Base-by-base conservation (phyloP, 37 sponge, comb jelly and placozoan species). In the Spongilla lacustris region DNA sequence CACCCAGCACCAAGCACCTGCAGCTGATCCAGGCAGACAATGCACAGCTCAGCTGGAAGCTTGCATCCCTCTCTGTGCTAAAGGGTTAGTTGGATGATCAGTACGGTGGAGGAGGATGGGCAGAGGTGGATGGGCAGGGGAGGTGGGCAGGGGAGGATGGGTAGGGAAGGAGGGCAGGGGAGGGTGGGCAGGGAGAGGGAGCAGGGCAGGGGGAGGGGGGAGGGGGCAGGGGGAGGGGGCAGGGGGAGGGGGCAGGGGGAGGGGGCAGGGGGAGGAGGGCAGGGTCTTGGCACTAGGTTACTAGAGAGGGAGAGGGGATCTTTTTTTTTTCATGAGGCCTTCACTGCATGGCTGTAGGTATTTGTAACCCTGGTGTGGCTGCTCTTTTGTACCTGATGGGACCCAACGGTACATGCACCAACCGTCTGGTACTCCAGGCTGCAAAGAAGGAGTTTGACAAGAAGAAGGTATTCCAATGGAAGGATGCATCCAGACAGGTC, bases 41-140 rank as follows among this genome's bases (percentile, higher is more conserved):
- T 74, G 23, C 10, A 14, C 41, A 35, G 30, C 31, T 91, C 9
- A 68, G 74, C 5, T 91, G 92, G 92, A 91, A 67, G 27, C 88
- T 91, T 6, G 84, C 88, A 19, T 77, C 80, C 21, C 84, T 91
- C 21, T 31, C 50, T 23, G 76, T 91, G 31, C 50, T 87, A 1
- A 71, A 83, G 41, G 92, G 92, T 91, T 32, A 70, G 71, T 31
- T 32, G 2, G 22, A 29, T 34, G 17, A 12, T 46, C 8, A 46
- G 4, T 46, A 46, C 8, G 4, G 46, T 46, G 46, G 46, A 46
- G n/a, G n/a, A n/a, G n/a, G n/a, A n/a, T n/a, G 6, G 6, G 6
- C 41, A 6, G 41, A 41, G 41, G 3, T n/a, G 41, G 6, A 6
- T 3, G 41, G 6, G 41, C 6, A 6, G 6, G 41, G 41, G 41